Evolutionary conservation across 2,113 vertebrate genomes (phyloP).

Genomic region (Trematocara zebra): DNA sequence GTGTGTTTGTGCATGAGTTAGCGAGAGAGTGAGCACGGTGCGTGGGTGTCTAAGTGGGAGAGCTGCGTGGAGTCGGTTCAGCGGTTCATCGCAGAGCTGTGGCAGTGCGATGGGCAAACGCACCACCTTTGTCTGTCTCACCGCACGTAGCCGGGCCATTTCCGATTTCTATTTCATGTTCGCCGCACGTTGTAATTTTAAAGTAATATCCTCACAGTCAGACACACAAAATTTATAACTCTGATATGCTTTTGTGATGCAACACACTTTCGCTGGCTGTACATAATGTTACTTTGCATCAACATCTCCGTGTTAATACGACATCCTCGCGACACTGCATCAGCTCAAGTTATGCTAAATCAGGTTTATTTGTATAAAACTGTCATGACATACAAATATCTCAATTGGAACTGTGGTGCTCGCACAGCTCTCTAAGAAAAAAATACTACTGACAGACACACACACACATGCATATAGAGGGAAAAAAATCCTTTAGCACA

Average conservation of each 20-base stretch:
- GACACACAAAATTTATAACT: conserved; percentile 4
- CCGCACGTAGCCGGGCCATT: neutral
- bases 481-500: neutral
- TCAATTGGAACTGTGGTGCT: neutral
- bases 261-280: neutral
- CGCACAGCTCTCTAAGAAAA: neutral
- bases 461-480: neutral
- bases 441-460: neutral
- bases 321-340: neutral
- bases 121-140: conserved; percentile 42
- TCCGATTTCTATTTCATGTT: conserved; percentile 25
- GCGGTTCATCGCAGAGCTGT: conserved; percentile 44
- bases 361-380: neutral
- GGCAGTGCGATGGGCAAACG: conserved; percentile 27
- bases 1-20: neutral
- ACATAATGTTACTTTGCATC: neutral
- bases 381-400: neutral
- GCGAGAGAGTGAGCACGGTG: neutral
- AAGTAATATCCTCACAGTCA: neutral
- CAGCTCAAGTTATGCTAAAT: neutral
- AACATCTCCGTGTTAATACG: neutral
- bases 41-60: conserved; percentile 60
- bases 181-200: neutral
- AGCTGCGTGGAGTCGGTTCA: conserved; percentile 54
- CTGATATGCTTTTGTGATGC: neutral